Percentiles rank a stretch among this genome's conserved stretches.
Conservation (phyloP, 1,140 invertebrate species). For the Pseudachorutes palmiensis region DNA sequence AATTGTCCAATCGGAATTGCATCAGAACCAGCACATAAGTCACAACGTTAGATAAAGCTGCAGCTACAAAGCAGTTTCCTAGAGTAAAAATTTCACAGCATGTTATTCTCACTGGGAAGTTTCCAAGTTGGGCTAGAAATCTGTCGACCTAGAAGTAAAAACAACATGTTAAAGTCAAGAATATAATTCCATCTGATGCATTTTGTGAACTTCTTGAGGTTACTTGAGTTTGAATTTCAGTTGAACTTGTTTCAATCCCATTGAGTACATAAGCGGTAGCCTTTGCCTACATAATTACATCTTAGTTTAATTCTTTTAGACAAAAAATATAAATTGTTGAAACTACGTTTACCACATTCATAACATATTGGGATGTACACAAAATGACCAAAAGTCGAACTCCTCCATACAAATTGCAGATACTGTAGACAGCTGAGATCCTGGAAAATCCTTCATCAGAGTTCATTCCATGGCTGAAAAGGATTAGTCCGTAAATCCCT, state of each 20-base stretch:
- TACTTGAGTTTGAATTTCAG: too few relatives aligned
- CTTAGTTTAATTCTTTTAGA: too few relatives aligned
- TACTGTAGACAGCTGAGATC: neutral
- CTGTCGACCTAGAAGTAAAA: neutral
- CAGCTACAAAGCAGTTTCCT: neutral
- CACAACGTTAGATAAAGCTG: slow-evolving; percentile 13
- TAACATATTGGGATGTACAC: neutral
- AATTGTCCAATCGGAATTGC: slow-evolving; percentile 14
- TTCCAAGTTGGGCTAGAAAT: neutral
- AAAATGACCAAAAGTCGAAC: neutral
- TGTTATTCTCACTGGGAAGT: neutral
- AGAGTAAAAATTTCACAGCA: neutral
- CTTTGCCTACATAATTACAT: too few relatives aligned
- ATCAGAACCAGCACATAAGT: slow-evolving; percentile 21
- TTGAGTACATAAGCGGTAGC: too few relatives aligned
- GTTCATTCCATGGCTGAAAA: neutral
- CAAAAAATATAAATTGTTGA: too few relatives aligned
- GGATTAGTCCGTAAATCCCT: neutral
- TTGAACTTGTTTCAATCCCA: too few relatives aligned
- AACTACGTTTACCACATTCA: neutral
- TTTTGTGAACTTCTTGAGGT: too few relatives aligned
- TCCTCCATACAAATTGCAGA: neutral
- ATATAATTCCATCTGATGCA: neutral
- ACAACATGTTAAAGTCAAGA: neutral
- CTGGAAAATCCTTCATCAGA: neutral